Conservation (phyloP, 2,113 vertebrate genomes). For the Calidris pugnax region DNA sequence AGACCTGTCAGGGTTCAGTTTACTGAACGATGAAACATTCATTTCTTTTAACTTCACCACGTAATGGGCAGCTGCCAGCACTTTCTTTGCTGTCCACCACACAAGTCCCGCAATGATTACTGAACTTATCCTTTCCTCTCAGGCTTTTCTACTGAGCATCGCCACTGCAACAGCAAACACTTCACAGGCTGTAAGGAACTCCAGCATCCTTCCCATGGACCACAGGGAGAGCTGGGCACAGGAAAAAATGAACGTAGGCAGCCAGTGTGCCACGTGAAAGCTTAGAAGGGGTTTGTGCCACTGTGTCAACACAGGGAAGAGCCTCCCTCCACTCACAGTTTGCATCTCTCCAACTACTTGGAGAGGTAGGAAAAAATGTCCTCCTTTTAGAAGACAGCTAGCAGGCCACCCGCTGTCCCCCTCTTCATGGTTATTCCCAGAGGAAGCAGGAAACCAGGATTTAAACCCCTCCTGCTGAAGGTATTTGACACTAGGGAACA, state of each 20-base stretch:
- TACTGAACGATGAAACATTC: fast-evolving
- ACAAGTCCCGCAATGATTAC: neutral
- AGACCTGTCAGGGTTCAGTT: neutral
- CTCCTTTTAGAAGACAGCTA: neutral
- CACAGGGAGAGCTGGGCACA: neutral
- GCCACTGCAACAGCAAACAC: neutral
- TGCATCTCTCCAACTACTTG: neutral
- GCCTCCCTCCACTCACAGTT: neutral
- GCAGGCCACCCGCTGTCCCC: fast-evolving
- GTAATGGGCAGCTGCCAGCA: fast-evolving
- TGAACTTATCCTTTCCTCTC: neutral
- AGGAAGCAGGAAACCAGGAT: neutral
- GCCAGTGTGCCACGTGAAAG: fast-evolving
- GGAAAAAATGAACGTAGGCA: neutral
- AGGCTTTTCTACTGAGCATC: neutral
- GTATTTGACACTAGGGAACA: neutral
- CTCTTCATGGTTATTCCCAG: neutral
- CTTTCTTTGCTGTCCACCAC: neutral
- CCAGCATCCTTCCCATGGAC: neutral
- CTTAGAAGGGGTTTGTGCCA: neutral
- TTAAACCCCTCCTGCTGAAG: neutral
- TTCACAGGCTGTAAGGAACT: neutral
- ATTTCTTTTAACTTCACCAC: neutral
- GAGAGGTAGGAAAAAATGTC: neutral
- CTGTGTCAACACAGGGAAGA: neutral